phyloP scores from a whole-genome alignment of 92 coral and sea anemone genomes.

The Phenganax marumi region DNA sequence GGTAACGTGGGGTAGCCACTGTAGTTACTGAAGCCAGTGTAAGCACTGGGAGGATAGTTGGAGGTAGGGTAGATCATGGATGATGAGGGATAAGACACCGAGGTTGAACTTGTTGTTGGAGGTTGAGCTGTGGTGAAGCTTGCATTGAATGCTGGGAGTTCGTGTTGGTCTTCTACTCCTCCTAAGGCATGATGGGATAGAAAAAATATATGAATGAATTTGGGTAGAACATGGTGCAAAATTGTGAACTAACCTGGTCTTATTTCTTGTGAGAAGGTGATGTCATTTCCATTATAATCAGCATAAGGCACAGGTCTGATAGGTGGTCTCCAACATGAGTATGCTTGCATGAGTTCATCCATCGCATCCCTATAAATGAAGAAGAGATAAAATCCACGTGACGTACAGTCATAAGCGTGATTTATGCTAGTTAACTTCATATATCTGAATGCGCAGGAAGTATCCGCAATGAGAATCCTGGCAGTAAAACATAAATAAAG shows the following conservation, averaged over 20 bases:
- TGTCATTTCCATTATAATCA: constrained; percentile 45
- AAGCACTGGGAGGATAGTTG: constrained; percentile 35
- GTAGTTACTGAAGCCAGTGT: constrained; percentile 39
- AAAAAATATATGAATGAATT: not conserved
- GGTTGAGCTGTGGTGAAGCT: constrained; percentile 41
- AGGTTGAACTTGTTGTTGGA: constrained; percentile 26
- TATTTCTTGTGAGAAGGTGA: constrained; percentile 32
- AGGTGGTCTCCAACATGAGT: constrained; percentile 82
- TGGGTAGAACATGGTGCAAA: not conserved
- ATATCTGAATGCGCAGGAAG: too few species aligned
- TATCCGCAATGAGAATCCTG: too few species aligned
- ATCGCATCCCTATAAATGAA: constrained; percentile 69
- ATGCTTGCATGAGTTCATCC: constrained; percentile 95
- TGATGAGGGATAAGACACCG: constrained; percentile 40
- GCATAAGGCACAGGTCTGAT: constrained; percentile 57
- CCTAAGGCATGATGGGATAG: not conserved
- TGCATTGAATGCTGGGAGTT: constrained; percentile 39
- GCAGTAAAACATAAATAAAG: too few species aligned
- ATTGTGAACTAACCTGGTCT: constrained; percentile 26
- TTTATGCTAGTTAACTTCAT: not conserved
- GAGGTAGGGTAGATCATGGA: constrained; percentile 42
- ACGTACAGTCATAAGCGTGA: not conserved
- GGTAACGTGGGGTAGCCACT: constrained; percentile 35
- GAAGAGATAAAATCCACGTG: not conserved
- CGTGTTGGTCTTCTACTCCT: constrained; percentile 39